Evolutionary conservation across 2,888 invertebrate species (phyloP).

Genomic region (Acleris cristana): DNA sequence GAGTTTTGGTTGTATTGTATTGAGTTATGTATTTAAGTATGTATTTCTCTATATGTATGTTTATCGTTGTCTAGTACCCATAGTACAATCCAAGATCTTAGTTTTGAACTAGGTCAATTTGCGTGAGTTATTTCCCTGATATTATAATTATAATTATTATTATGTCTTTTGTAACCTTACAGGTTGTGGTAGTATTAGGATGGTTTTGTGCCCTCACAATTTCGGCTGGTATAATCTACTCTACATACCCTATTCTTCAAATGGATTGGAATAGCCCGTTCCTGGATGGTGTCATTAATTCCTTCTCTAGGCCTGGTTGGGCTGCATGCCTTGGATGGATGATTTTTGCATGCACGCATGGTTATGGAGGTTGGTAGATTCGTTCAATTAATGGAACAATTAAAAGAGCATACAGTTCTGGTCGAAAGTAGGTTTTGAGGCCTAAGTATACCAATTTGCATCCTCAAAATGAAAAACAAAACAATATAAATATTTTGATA

Average conservation of each 20-base stretch:
- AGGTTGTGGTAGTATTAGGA: slow-evolving; percentile 47
- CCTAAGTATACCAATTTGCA: too few species aligned
- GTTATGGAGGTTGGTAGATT: slow-evolving; percentile 65
- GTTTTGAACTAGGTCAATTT: too few species aligned
- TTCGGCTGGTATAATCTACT: slow-evolving; percentile 44
- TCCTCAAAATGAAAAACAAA: too few species aligned
- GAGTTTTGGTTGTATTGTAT: too few species aligned
- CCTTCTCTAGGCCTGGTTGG: slow-evolving; percentile 72
- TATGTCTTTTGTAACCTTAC: slow-evolving; percentile 29
- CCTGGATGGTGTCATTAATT: slow-evolving; percentile 61
- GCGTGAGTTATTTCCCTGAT: neutral
- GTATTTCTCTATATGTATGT: too few species aligned
- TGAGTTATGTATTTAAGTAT: too few species aligned
- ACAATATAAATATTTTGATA: too few species aligned
- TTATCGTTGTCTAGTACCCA: too few species aligned
- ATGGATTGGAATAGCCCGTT: slow-evolving; percentile 60
- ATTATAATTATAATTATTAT: neutral
- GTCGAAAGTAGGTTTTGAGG: too few species aligned
- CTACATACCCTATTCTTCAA: slow-evolving; percentile 54
- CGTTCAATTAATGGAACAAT: neutral
- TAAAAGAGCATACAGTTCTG: too few species aligned
- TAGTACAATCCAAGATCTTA: too few species aligned
- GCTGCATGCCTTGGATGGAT: slow-evolving; percentile 72
- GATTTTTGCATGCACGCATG: slow-evolving; percentile 72
- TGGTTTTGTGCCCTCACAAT: slow-evolving; percentile 47